Conservation (phyloP, 2,888 invertebrate species). For the Isoperla grammatica region DNA sequence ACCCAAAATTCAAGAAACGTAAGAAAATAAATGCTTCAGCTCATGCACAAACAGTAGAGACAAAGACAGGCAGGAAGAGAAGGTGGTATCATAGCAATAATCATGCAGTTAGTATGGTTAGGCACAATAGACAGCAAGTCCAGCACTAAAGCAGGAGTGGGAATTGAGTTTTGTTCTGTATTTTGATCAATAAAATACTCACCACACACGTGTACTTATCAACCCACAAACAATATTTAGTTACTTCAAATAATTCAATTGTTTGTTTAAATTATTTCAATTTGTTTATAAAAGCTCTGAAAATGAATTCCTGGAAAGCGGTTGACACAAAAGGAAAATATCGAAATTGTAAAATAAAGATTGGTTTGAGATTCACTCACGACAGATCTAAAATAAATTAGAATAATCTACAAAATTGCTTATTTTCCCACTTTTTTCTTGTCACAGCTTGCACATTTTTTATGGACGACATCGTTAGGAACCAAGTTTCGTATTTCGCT, state of each 20-base stretch:
- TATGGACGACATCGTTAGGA: conserved; percentile 25
- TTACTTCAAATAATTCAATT: not conserved
- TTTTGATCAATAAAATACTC: not conserved
- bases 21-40: not conserved
- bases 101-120: conserved; percentile 3
- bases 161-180: not conserved
- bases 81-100: too few relatives aligned
- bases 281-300: too few relatives aligned
- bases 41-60: not conserved
- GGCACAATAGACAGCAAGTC: not conserved
- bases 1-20: not conserved
- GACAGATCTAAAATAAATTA: too few relatives aligned
- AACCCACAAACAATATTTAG: conserved; percentile 1
- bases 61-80: not conserved
- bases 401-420: too few relatives aligned
- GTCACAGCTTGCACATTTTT: not conserved
- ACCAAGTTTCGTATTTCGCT: conserved; percentile 18
- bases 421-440: too few relatives aligned
- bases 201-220: not conserved
- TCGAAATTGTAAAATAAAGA: too few relatives aligned
- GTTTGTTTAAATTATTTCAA: too few relatives aligned
- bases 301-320: too few relatives aligned
- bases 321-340: too few relatives aligned
- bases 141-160: not conserved
- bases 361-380: too few relatives aligned